phyloP scores from a whole-genome alignment of 1,140 invertebrate species.

The Macrobrachium nipponense region DNA sequence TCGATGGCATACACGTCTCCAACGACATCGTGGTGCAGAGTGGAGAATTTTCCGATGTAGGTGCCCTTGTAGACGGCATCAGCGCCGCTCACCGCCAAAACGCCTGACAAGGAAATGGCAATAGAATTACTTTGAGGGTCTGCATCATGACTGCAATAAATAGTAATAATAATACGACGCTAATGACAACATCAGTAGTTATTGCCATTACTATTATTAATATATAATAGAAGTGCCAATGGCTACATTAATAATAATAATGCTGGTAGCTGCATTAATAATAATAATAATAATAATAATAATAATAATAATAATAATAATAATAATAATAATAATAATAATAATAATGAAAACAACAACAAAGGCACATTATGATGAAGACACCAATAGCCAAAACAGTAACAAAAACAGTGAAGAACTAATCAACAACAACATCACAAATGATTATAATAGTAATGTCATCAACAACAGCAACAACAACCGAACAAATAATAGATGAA shows the following conservation, averaged over 20 bases:
- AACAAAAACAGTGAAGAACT: not conserved
- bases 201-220: not conserved
- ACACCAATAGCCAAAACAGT: not conserved
- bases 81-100: not conserved
- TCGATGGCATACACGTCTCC: constrained; percentile 37
- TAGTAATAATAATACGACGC: not conserved
- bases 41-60: constrained; percentile 39
- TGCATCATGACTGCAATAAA: no score
- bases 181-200: not conserved
- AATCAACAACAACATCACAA: not conserved
- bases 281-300: not conserved
- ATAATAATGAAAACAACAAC: not conserved
- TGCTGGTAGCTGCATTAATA: not conserved
- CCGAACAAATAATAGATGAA: not conserved
- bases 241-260: not conserved
- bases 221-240: not conserved
- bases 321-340: no score
- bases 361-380: not conserved
- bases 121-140: not conserved
- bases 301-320: not conserved
- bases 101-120: not conserved
- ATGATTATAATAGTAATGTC: not conserved
- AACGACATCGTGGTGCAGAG: constrained; percentile 35
- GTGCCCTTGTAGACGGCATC: constrained; percentile 12
- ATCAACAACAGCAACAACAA: not conserved